phyloP scores from a whole-genome alignment of 37 sponge, comb jelly and placozoan species.

The Theonella swinhoei region DNA sequence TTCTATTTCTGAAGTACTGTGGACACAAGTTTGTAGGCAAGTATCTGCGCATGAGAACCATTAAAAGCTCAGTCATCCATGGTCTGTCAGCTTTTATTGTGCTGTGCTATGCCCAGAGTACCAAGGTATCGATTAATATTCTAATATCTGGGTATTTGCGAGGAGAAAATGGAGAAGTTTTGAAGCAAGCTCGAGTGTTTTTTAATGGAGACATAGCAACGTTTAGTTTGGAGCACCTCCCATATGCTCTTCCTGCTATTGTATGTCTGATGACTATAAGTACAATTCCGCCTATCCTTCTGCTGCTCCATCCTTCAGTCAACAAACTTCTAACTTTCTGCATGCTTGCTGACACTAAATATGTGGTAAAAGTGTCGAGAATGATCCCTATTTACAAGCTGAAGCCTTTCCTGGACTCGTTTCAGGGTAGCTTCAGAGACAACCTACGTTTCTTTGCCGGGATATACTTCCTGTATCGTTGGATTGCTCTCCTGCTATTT shows the following conservation, averaged over 20 bases:
- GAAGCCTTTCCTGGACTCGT: conserved; percentile 57
- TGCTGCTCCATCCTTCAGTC: conserved; percentile 24
- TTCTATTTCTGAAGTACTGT: conserved; percentile 35
- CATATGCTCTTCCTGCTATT: conserved; percentile 56
- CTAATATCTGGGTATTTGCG: background rate
- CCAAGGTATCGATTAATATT: conserved; percentile 10
- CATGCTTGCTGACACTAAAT: conserved; percentile 1
- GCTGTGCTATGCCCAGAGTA: conserved; percentile 36
- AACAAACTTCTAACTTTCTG: conserved; percentile 20
- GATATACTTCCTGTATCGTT: conserved; percentile 47
- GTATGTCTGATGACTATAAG: conserved; percentile 19
- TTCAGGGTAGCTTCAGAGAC: conserved; percentile 57
- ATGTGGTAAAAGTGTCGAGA: background rate
- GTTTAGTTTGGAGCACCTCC: conserved; percentile 42
- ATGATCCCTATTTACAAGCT: conserved; percentile 11
- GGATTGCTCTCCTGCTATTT: background rate
- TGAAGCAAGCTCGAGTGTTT: background rate
- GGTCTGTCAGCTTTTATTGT: conserved; percentile 45
- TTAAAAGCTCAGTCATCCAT: conserved; percentile 9
- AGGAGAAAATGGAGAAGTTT: background rate
- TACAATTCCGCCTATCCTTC: conserved; percentile 18
- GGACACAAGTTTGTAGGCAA: background rate
- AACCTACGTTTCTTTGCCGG: conserved; percentile 58
- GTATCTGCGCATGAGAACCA: background rate
- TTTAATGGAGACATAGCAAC: conserved; percentile 26